Base-by-base conservation (phyloP, 2,113 vertebrate genomes). In the Atractosteus spatula region DNA sequence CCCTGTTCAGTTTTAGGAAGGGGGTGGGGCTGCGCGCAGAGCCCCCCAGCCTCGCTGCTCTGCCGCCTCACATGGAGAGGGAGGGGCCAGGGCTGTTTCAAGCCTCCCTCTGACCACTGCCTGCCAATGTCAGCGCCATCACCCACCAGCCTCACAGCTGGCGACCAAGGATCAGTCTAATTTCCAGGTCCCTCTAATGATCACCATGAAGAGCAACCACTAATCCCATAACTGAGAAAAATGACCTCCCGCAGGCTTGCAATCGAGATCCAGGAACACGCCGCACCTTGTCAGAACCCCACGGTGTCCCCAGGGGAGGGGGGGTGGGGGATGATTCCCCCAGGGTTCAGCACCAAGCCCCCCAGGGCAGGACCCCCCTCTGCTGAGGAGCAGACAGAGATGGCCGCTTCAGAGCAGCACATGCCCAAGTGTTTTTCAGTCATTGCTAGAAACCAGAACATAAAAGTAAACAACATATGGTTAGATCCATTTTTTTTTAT, bases 211-310 rank as follows among this genome's bases (percentile, higher is more conserved):
- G 84, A 83, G 80, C 75, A 73, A 80, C 82, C 80, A 64, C 83
- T 89, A 90, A 89, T 88, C 85, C 87, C 80, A 78, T 81, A 83
- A 86, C 82, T 80, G 77, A 83, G 75, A 83, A 80, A 82, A 87
- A 86, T 79, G 73, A 87, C 87, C 87, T 86, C 78, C 81, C 80
- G 72, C 59, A 71, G 78, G 80, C 78, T 66, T 11, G 74, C 77
- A 75, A 79, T 70, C 66, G 68, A 77, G 77, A 80, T 76, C 74
- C 74, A 81, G 76, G 80, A 71, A 74, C 80, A 62, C n/a, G 17
- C 64, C 83, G 83, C 79, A 78, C 82, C 84, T 83, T 76, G 80
- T 76, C 76, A 76, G 82, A 73, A 78, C 17, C 73, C 72, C 56
- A 16, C 69, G 16, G 73, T 72, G 78, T 70, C 54, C 61, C 70